Percentiles rank a stretch among this genome's conserved stretches.
Evolutionary conservation across 2,797 vertebrate species (phyloP).

Genomic region (Morelia viridis): DNA sequence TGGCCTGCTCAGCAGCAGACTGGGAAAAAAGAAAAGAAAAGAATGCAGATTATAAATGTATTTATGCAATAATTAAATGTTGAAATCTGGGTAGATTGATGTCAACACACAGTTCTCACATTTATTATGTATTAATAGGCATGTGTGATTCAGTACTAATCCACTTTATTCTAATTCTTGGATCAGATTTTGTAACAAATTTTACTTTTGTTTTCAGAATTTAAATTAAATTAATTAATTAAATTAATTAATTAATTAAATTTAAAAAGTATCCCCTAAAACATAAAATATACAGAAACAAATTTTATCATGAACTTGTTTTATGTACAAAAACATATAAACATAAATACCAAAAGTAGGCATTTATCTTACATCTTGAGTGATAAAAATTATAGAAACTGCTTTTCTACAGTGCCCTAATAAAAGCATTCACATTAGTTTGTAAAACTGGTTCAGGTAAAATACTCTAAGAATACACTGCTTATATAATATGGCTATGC

Average conservation of each 20-base stretch:
- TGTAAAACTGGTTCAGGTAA: too few species aligned
- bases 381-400: neutral
- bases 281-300: neutral
- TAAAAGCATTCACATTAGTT: neutral
- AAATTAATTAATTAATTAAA: too few species aligned
- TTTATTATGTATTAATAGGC: neutral
- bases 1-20: constrained; percentile 94
- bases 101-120: neutral
- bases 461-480: too few species aligned
- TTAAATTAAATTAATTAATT: neutral
- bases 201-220: neutral
- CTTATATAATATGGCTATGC: too few species aligned
- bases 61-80: constrained; percentile 22
- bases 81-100: constrained; percentile 7
- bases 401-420: neutral
- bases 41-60: constrained; percentile 42
- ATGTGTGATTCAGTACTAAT: neutral
- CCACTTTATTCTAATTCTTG: neutral
- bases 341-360: neutral
- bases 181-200: neutral
- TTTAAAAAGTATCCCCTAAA: neutral
- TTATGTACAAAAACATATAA: neutral
- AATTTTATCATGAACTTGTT: neutral
- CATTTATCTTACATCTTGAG: neutral
- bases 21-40: constrained; percentile 69